phyloP scores from a whole-genome alignment of 2,797 vertebrate species.

The Oophaga sylvatica region DNA sequence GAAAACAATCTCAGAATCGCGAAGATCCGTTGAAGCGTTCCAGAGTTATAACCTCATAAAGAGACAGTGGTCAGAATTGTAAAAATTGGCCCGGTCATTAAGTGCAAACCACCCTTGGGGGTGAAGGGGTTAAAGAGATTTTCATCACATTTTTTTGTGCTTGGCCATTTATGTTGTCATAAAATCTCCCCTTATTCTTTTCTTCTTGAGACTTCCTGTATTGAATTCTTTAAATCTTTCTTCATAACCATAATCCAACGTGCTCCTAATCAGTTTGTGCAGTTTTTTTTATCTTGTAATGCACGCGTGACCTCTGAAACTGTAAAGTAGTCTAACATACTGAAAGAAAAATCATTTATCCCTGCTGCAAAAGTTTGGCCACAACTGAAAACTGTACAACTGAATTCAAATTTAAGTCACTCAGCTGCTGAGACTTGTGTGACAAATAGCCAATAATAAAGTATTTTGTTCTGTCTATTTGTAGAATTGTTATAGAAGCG shows the following conservation, averaged over 20 bases:
- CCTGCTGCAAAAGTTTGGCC: slow-evolving; percentile 33
- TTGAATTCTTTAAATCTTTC: too few relatives aligned
- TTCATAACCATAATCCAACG: too few relatives aligned
- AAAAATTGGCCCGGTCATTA: too few relatives aligned
- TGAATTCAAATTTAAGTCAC: slow-evolving; percentile 48
- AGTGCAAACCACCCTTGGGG: too few relatives aligned
- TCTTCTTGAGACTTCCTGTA: too few relatives aligned
- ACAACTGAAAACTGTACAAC: slow-evolving; percentile 26
- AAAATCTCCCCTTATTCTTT: not conserved
- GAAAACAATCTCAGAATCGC: too few relatives aligned
- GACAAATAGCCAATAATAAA: slow-evolving; percentile 57
- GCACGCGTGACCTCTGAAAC: not conserved
- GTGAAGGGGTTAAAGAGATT: too few relatives aligned
- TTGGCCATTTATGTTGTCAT: not conserved
- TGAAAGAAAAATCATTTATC: not conserved
- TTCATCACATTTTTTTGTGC: too few relatives aligned
- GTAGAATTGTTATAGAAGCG: slow-evolving; percentile 55
- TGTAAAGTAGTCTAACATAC: not conserved
- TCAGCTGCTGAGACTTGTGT: slow-evolving; percentile 32
- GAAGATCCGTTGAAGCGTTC: too few relatives aligned
- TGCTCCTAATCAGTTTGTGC: too few relatives aligned
- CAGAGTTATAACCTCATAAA: too few relatives aligned
- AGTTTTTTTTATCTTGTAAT: not conserved
- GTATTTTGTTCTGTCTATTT: slow-evolving; percentile 61
- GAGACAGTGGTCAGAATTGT: too few relatives aligned